Conservation (phyloP, 2,888 invertebrate species). For the Agrotis exclamationis region DNA sequence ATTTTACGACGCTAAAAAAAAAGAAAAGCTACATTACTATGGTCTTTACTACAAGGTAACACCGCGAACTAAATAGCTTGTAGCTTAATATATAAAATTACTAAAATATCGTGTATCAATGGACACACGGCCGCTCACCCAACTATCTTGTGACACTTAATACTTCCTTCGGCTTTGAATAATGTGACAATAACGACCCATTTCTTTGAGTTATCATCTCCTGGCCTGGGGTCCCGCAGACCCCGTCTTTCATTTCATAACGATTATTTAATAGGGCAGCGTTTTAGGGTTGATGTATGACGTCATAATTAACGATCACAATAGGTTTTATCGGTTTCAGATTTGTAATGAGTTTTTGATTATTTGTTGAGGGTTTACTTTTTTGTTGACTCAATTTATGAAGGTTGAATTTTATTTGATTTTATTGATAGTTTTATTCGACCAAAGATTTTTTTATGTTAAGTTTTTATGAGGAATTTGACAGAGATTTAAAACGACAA, state of each 20-base stretch:
- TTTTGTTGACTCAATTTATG: constrained; percentile 48
- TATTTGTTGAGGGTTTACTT: constrained; percentile 39
- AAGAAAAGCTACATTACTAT: no score
- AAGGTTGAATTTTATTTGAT: constrained; percentile 10
- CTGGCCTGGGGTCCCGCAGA: constrained; percentile 63
- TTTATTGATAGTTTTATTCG: constrained; percentile 28
- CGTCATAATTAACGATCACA: constrained; percentile 86
- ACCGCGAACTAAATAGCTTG: not conserved
- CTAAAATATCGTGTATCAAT: constrained; percentile 58
- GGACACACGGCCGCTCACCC: constrained; percentile 68
- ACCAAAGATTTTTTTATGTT: not conserved
- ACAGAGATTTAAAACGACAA: not conserved
- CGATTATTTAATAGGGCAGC: constrained; percentile 77
- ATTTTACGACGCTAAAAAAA: no score
- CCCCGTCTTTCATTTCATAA: constrained; percentile 72
- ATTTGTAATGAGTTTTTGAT: constrained; percentile 56
- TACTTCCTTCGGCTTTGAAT: constrained; percentile 86
- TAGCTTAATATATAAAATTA: constrained; percentile 8
- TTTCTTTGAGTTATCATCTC: constrained; percentile 80
- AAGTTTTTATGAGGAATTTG: constrained; percentile 8
- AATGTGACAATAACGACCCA: constrained; percentile 78
- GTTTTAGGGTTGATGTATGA: constrained; percentile 84
- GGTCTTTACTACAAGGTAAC: not conserved
- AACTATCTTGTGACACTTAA: constrained; percentile 84
- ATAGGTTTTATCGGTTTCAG: constrained; percentile 62